Conservation (phyloP, 1,140 invertebrate genomes). For the Choristoneura fumiferana region DNA sequence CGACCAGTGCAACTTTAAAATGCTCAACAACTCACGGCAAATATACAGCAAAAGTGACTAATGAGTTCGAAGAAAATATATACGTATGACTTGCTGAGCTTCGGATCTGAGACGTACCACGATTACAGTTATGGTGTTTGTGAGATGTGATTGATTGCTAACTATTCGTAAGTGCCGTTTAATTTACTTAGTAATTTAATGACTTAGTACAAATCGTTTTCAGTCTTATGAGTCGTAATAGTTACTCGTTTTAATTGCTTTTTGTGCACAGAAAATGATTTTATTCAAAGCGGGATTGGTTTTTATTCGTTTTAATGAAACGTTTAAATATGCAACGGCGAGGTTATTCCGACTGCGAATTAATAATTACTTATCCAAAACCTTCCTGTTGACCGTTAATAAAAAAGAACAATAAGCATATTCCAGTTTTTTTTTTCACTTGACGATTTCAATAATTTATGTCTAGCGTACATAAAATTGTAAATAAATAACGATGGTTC, state of each 20-base stretch:
- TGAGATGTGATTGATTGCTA: constrained; percentile 64
- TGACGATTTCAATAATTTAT: too few species aligned
- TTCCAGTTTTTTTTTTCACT: too few species aligned
- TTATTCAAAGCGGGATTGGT: not conserved
- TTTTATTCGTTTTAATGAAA: constrained; percentile 3
- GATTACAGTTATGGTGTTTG: constrained; percentile 48
- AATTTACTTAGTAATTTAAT: not conserved
- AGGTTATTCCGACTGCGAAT: not conserved
- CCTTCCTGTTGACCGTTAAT: not conserved
- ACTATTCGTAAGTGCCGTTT: constrained; percentile 60
- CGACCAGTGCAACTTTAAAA: constrained; percentile 50
- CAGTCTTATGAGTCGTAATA: too few species aligned
- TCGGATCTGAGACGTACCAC: constrained; percentile 21
- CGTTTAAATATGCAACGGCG: not conserved
- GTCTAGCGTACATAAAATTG: too few species aligned
- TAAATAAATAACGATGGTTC: too few species aligned
- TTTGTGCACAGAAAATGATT: too few species aligned
- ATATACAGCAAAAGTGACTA: constrained; percentile 45
- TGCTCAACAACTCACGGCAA: constrained; percentile 39
- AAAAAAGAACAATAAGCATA: not conserved
- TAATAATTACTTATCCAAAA: not conserved
- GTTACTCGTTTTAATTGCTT: too few species aligned
- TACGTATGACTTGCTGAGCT: constrained; percentile 26
- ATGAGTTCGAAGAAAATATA: constrained; percentile 27
- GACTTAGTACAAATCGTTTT: too few species aligned